phyloP scores from a whole-genome alignment of 2,888 invertebrate genomes.

The Strigamia crassipes region DNA sequence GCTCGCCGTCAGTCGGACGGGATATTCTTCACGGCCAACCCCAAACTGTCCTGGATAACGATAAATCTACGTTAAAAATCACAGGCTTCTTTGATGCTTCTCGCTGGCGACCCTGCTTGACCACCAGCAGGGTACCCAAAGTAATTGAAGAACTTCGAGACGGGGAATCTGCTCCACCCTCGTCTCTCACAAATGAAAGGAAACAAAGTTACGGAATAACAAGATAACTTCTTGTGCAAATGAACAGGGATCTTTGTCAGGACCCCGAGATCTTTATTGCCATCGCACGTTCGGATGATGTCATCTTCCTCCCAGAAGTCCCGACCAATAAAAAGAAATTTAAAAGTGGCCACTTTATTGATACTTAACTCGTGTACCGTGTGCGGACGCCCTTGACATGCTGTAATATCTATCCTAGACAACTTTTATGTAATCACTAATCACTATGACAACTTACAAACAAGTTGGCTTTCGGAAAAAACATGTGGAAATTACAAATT shows the following conservation, averaged over 20 bases:
- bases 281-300: not conserved
- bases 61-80: slow-evolving; percentile 21
- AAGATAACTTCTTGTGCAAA: slow-evolving; percentile 21
- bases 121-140: slow-evolving; percentile 12
- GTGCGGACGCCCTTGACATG: not conserved
- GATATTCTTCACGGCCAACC: slow-evolving; percentile 21
- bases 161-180: slow-evolving; percentile 13
- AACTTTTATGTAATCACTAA: not conserved
- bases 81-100: slow-evolving; percentile 21
- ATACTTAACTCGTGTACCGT: not conserved
- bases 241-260: slow-evolving; percentile 16
- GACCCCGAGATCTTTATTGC: slow-evolving; percentile 16
- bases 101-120: slow-evolving; percentile 21
- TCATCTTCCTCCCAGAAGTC: not conserved
- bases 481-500: not conserved
- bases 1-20: slow-evolving; percentile 21
- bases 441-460: slow-evolving; percentile 21
- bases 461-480: not conserved
- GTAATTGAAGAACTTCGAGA: slow-evolving; percentile 10
- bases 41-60: slow-evolving; percentile 11
- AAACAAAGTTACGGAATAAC: slow-evolving; percentile 21
- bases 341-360: not conserved
- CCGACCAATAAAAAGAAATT: not conserved
- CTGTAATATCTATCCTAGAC: not conserved
- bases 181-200: slow-evolving; percentile 8